These are phyloP conservation scores for Ancistrus triradiatus DNA, from an alignment of 2,113 vertebrate species.

Conservation along the genomic window DNA sequence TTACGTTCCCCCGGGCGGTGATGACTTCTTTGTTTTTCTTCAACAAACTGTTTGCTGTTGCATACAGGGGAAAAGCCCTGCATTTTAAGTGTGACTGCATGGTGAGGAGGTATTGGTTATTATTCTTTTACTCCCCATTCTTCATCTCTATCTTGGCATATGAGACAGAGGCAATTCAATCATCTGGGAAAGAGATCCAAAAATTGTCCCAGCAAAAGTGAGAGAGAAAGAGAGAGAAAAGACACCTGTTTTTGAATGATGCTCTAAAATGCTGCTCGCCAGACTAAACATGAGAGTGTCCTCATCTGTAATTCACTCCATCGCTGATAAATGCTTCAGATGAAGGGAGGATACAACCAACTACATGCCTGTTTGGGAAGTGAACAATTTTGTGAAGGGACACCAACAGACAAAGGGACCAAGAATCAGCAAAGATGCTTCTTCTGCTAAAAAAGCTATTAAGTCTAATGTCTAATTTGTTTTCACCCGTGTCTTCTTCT, in stretches of 20 bases:
- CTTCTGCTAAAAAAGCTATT: too few relatives aligned
- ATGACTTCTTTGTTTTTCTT: not conserved
- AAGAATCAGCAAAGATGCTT: too few relatives aligned
- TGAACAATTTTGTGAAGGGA: conserved; percentile 11
- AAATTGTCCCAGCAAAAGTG: not conserved
- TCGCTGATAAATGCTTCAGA: conserved; percentile 60
- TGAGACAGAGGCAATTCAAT: conserved; percentile 48
- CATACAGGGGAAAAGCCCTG: not conserved
- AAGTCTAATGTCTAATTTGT: too few relatives aligned
- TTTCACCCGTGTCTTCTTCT: too few relatives aligned
- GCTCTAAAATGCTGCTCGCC: conserved; percentile 49
- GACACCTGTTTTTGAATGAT: conserved; percentile 41
- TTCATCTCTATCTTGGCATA: conserved; percentile 40
- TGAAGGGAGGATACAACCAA: conserved; percentile 57
- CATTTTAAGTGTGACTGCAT: conserved; percentile 27
- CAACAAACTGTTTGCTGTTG: not conserved
- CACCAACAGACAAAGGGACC: conserved; percentile 1
- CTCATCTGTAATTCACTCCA: conserved; percentile 67
- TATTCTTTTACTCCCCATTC: conserved; percentile 26
- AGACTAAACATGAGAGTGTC: conserved; percentile 50
- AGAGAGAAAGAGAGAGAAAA: conserved; percentile 21
- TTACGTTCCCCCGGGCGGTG: not conserved
- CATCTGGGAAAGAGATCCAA: conserved; percentile 28
- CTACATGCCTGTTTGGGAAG: conserved; percentile 40
- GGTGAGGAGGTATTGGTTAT: conserved; percentile 11